A percentile compares a stretch with the other conserved stretches of the same genome.
Conservation (phyloP, 2,113 vertebrate species). For the Puma concolor region DNA sequence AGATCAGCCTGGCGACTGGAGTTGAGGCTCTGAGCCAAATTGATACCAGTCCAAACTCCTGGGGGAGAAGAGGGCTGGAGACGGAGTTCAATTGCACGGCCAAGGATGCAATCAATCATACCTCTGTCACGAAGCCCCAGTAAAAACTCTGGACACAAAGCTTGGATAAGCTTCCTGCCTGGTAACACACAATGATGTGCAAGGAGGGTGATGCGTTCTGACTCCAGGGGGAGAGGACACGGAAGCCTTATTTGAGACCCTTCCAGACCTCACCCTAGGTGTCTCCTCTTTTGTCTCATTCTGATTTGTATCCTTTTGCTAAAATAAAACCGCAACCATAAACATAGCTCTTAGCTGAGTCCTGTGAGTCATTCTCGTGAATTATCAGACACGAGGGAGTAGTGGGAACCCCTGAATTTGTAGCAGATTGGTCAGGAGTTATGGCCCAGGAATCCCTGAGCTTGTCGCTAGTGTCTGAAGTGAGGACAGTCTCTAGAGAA, state of each 20-base stretch:
- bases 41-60: background rate
- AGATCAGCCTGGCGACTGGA: background rate
- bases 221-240: background rate
- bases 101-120: background rate
- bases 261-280: background rate
- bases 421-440: background rate
- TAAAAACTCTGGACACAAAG: background rate
- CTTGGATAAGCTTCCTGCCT: background rate
- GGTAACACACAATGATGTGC: background rate
- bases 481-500: background rate
- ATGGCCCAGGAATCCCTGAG: background rate
- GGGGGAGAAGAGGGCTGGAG: background rate
- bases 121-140: background rate
- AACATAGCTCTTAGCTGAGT: background rate
- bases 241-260: background rate
- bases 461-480: background rate
- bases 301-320: background rate
- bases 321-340: background rate
- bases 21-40: background rate
- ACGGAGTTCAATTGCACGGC: background rate
- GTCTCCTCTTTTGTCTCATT: background rate
- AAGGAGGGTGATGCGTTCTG: background rate
- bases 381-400: background rate
- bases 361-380: conserved; percentile 7
- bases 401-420: background rate